Conservation (phyloP, 2,888 invertebrate genomes). For the Platycheirus albimanus region DNA sequence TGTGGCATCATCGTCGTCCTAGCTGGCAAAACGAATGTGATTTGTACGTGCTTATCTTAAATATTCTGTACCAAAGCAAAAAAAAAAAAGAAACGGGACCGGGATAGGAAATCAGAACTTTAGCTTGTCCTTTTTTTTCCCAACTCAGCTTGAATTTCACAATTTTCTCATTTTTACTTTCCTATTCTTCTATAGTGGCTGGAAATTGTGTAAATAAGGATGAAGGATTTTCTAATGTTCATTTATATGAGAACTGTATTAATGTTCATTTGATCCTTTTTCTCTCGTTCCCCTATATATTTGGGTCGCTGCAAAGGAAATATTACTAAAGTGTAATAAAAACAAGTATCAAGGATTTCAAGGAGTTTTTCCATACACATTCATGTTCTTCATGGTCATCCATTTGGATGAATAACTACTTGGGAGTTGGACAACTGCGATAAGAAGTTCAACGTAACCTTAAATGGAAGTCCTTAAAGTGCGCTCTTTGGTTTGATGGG, state of each 20-base stretch:
- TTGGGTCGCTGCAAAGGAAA: not conserved
- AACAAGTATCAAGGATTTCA: conserved; percentile 64
- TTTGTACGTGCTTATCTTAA: conserved; percentile 82
- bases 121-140: conserved; percentile 40
- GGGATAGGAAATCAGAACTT: conserved; percentile 52
- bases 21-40: conserved; percentile 79
- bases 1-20: conserved; percentile 67
- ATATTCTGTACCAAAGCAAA: conserved; percentile 61
- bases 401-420: conserved; percentile 54
- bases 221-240: conserved; percentile 69
- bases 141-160: conserved; percentile 35
- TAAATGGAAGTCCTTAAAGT: conserved; percentile 51
- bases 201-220: conserved; percentile 68
- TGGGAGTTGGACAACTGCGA: conserved; percentile 38
- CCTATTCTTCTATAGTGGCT: not conserved
- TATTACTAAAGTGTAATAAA: conserved; percentile 46
- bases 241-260: conserved; percentile 71
- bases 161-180: conserved; percentile 10
- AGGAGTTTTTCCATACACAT: conserved; percentile 15
- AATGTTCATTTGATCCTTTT: conserved; percentile 61
- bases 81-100: conserved; percentile 21
- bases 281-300: not conserved
- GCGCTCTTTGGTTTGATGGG: conserved; percentile 31
- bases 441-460: too few species aligned
- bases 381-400: conserved; percentile 16